Evolutionary conservation across 2,113 vertebrate species (phyloP).

Genomic region (Hepsetus odoe): DNA sequence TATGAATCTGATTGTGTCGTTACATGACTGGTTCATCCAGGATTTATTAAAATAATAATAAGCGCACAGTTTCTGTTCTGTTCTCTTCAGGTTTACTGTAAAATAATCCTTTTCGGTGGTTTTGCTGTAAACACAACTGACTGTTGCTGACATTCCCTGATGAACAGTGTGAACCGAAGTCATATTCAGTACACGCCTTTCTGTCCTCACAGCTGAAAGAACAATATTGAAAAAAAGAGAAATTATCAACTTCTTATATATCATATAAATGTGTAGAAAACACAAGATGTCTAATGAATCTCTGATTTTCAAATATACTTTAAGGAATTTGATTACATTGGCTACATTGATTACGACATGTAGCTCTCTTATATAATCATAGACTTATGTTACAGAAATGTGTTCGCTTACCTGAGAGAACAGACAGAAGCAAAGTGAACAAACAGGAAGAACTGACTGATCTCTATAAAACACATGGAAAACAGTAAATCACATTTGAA

Average conservation of each 20-base stretch:
- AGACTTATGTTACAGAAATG: background rate
- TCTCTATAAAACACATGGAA: background rate
- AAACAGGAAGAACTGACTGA: background rate
- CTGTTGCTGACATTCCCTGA: slow-evolving; percentile 19
- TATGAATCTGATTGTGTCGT: background rate
- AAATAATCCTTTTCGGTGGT: background rate
- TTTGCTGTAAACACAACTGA: slow-evolving; percentile 27
- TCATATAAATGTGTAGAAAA: too few relatives aligned
- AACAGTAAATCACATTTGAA: too few relatives aligned
- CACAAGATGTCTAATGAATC: too few relatives aligned
- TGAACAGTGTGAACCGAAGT: background rate
- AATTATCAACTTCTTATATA: background rate
- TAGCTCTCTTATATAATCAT: background rate
- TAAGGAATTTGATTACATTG: too few relatives aligned
- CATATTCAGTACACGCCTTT: background rate
- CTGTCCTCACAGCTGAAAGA: slow-evolving; percentile 15
- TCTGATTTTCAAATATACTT: too few relatives aligned
- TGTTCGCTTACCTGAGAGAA: slow-evolving; percentile 9
- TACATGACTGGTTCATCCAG: background rate
- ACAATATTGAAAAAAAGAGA: background rate
- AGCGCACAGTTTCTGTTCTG: background rate
- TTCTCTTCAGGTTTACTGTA: background rate
- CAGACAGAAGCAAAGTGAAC: background rate
- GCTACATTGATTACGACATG: too few relatives aligned
- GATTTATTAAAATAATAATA: background rate